These are phyloP conservation scores for Uloborus plumipes DNA, from an alignment of 2,888 invertebrate genomes.

Conservation along the genomic window DNA sequence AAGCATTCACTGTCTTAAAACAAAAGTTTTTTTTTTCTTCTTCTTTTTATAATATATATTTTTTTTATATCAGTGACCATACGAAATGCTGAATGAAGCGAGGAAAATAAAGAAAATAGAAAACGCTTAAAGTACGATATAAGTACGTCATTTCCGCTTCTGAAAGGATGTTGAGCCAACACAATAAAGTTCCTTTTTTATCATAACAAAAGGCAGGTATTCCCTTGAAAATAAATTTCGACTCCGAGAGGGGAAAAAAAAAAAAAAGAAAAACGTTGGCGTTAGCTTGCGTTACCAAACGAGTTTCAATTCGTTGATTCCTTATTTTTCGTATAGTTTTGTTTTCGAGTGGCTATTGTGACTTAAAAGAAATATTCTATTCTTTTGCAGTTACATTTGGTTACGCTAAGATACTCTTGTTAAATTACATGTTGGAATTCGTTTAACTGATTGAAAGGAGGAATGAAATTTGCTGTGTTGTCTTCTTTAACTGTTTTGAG, in stretches of 20 bases:
- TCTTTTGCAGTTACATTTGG: neutral
- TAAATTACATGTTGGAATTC: constrained; percentile 14
- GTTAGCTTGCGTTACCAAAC: constrained; percentile 37
- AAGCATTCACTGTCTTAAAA: too few species aligned
- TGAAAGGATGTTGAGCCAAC: constrained; percentile 39
- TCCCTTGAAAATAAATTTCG: constrained; percentile 56
- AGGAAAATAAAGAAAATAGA: constrained; percentile 1
- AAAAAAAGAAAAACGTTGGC: constrained; percentile 12
- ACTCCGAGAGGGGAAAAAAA: constrained; percentile 6
- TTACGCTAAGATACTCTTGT: constrained; percentile 4
- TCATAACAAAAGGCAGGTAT: constrained; percentile 45
- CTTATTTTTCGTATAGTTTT: constrained; percentile 4
- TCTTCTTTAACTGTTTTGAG: too few species aligned
- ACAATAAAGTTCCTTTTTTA: constrained; percentile 54
- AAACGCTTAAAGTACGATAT: constrained; percentile 16
- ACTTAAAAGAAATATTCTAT: neutral
- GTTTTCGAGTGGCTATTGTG: too few species aligned
- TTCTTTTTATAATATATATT: too few species aligned
- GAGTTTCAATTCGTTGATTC: constrained; percentile 44
- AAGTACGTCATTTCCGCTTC: constrained; percentile 40
- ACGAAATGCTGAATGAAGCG: too few species aligned
- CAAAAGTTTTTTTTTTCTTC: too few species aligned
- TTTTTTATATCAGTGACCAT: too few species aligned
- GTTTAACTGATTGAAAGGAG: neutral
- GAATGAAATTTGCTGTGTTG: neutral